Conservation (phyloP, 2,888 invertebrate species). For the Phyto melanocephala region DNA sequence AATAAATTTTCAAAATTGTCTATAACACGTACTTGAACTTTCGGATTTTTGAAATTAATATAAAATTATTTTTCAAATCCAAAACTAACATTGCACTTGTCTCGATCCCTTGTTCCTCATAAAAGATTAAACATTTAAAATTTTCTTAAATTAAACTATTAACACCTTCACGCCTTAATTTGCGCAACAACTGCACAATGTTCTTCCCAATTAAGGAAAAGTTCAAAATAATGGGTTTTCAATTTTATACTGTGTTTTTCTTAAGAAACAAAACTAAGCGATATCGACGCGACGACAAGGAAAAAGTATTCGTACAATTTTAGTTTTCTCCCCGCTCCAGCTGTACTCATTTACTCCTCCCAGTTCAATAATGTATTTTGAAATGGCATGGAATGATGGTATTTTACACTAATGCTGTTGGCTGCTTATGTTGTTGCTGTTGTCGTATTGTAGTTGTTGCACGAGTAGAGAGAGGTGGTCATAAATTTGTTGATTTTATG, state of each 20-base stretch:
- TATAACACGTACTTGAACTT: too few relatives aligned
- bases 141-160: slow-evolving; percentile 21
- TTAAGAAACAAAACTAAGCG: slow-evolving; percentile 13
- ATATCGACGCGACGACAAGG: slow-evolving; percentile 25
- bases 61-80: too few relatives aligned
- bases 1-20: too few relatives aligned
- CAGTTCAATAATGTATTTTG: neutral
- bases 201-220: neutral
- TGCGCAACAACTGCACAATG: neutral
- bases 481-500: slow-evolving; percentile 74
- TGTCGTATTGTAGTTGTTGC: slow-evolving; percentile 29
- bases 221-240: slow-evolving; percentile 47
- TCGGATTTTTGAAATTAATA: too few relatives aligned
- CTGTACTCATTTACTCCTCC: neutral
- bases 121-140: neutral
- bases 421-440: slow-evolving; percentile 22
- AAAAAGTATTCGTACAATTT: slow-evolving; percentile 21
- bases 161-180: slow-evolving; percentile 57
- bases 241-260: slow-evolving; percentile 50
- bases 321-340: neutral
- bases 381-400: slow-evolving; percentile 19
- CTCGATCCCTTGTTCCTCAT: neutral
- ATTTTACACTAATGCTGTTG: slow-evolving; percentile 34
- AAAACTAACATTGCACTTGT: slow-evolving; percentile 36
- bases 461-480: slow-evolving; percentile 52